Conservation (phyloP, 2,113 vertebrate species). For the Oryzias melastigma region DNA sequence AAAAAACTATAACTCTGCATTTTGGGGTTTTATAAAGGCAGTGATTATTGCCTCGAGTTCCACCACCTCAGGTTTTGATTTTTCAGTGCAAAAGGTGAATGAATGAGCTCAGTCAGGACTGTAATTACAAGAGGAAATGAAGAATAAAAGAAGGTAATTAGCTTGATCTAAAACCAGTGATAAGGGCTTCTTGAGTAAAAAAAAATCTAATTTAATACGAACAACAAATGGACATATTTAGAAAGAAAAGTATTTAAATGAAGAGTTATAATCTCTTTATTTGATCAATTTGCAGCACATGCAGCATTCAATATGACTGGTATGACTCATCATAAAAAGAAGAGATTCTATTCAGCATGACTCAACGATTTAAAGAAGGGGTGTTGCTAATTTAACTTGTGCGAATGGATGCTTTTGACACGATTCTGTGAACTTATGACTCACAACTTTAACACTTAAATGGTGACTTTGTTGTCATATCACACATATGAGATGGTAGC, state of each 20-base stretch:
- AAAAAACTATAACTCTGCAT: constrained; percentile 9
- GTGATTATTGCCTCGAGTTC: constrained; percentile 21
- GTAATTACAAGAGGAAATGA: constrained; percentile 53
- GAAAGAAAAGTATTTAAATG: constrained; percentile 38
- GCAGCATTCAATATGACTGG: constrained; percentile 35
- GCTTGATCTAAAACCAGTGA: constrained; percentile 34
- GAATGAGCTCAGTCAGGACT: constrained; percentile 35
- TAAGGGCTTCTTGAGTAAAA: constrained; percentile 23
- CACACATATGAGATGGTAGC: constrained; percentile 29
- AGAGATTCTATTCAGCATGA: not conserved
- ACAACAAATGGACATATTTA: constrained; percentile 10
- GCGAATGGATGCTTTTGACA: not conserved
- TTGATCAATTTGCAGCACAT: constrained; percentile 7
- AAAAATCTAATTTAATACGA: constrained; percentile 26
- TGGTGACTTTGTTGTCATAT: constrained; percentile 7
- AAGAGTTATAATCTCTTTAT: constrained; percentile 13
- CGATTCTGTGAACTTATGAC: not conserved
- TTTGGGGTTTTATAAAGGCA: constrained; percentile 32
- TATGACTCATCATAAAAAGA: constrained; percentile 19
- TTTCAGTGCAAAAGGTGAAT: constrained; percentile 20
- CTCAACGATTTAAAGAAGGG: not conserved
- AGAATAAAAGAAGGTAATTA: constrained; percentile 32
- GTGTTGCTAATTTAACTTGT: not conserved
- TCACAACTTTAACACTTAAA: not conserved
- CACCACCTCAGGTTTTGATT: constrained; percentile 12